Evolutionary conservation across 2,888 invertebrate species (phyloP), one percentile per base, ranked within the genome.

Genomic region (Ptilodon capucinus): DNA sequence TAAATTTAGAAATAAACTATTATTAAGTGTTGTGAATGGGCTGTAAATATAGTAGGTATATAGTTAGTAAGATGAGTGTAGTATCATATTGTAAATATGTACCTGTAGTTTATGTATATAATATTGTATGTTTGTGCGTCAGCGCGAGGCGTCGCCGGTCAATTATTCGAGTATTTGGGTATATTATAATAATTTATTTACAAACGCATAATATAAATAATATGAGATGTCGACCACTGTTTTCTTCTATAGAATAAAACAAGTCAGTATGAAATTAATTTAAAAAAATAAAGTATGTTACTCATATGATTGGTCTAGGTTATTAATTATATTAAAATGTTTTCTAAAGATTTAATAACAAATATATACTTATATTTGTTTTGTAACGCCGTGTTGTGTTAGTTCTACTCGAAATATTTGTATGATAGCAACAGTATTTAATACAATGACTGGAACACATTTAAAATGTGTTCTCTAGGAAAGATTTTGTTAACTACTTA

Each of bases 21-120:
- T 40, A n/a, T 44, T 6, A 40, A 44, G 43, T 6, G 30, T 30
- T 30, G 42, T 34, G 39, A 35, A 36, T 46, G 40, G 38, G 44
- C 43, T 30, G 30, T 30, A 30, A 30, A 30, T 30, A 30, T 30
- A 30, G 30, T 23, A 23, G 23, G 23, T 23, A 23, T 23, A 23
- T 5, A n/a, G n/a, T n/a, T n/a, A n/a, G n/a, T n/a, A 23, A 23
- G 23, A 23, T 23, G 5, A 23, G 23, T 23, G 4, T 5, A 23
- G 4, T 5, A n/a, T n/a, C n/a, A 28, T 28, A 7, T 6, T 21
- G 21, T 21, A 21, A 21, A 21, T 21, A 21, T 21, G 21, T 21
- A 21, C 21, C 7, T 21, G 7, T 21, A 21, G 4, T 21, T 2
- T 21, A 21, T 7, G 21, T 21, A 6, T 21, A 7, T n/a, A 21